Conservation (phyloP, 2,888 invertebrate species). For the Cylindroiulus punctatus region DNA sequence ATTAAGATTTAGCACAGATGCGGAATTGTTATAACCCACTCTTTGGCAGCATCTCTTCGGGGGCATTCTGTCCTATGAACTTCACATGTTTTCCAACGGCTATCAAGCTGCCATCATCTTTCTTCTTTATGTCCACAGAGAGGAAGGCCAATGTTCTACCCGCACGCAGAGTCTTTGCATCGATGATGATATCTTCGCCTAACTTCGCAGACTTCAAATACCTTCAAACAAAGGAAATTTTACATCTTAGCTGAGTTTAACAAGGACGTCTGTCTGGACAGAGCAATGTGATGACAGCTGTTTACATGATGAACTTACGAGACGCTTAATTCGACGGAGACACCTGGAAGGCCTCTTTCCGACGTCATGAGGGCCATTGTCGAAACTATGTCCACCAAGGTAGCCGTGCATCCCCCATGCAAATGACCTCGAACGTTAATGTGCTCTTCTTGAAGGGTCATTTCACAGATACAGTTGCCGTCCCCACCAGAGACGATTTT, state of each 20-base stretch:
- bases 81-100: constrained; percentile 89
- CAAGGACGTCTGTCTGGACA: too few species aligned
- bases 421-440: constrained; percentile 78
- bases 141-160: constrained; percentile 86
- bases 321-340: constrained; percentile 84
- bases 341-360: constrained; percentile 73
- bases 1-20: background rate
- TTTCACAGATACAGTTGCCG: constrained; percentile 79
- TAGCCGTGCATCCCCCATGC: constrained; percentile 87
- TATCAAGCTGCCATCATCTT: constrained; percentile 76
- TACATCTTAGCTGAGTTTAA: background rate
- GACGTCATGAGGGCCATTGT: constrained; percentile 80
- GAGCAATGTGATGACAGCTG: constrained; percentile 6
- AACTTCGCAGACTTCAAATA: constrained; percentile 71
- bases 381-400: constrained; percentile 80
- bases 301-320: constrained; percentile 72
- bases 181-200: constrained; percentile 82
- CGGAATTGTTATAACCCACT: background rate
- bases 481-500: constrained; percentile 72
- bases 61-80: constrained; percentile 67
- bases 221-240: background rate
- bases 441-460: constrained; percentile 78
- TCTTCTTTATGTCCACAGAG: constrained; percentile 80
- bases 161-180: constrained; percentile 78
- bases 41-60: background rate